phyloP scores from a whole-genome alignment of 2,888 invertebrate genomes.

The Trachelus stipa region DNA sequence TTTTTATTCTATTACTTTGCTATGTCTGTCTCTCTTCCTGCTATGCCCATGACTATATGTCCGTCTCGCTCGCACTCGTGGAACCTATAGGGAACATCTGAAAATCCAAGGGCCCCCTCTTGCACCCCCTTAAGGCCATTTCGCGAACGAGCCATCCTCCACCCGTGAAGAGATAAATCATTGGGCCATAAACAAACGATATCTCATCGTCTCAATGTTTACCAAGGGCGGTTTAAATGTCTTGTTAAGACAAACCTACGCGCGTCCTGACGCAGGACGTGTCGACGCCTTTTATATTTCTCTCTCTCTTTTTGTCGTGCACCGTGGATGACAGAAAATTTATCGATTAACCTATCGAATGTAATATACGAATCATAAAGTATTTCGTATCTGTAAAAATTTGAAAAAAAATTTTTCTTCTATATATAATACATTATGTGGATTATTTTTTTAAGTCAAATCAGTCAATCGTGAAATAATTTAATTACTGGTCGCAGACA shows the following conservation, averaged over 20 bases:
- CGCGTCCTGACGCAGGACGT: constrained; percentile 30
- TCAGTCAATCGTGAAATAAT: background rate
- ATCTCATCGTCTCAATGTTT: constrained; percentile 65
- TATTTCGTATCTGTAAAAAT: background rate
- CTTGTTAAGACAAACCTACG: constrained; percentile 67
- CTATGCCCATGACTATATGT: background rate
- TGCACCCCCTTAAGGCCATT: constrained; percentile 23
- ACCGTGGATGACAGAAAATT: background rate
- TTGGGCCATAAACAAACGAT: constrained; percentile 65
- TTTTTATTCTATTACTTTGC: background rate
- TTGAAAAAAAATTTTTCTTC: background rate
- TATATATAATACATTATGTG: no score
- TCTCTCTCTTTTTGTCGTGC: constrained; percentile 2
- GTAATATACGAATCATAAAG: background rate
- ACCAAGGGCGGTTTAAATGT: constrained; percentile 67
- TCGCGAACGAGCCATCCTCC: constrained; percentile 33
- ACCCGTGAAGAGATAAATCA: constrained; percentile 64
- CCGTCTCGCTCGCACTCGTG: background rate
- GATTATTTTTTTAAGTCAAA: background rate
- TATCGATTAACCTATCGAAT: background rate
- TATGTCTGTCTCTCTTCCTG: background rate
- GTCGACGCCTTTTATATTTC: constrained; percentile 5
- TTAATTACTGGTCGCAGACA: background rate
- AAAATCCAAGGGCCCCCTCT: background rate
- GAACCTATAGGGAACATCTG: background rate